Conservation (phyloP, 2,113 vertebrate species). For the Pygoscelis adeliae region DNA sequence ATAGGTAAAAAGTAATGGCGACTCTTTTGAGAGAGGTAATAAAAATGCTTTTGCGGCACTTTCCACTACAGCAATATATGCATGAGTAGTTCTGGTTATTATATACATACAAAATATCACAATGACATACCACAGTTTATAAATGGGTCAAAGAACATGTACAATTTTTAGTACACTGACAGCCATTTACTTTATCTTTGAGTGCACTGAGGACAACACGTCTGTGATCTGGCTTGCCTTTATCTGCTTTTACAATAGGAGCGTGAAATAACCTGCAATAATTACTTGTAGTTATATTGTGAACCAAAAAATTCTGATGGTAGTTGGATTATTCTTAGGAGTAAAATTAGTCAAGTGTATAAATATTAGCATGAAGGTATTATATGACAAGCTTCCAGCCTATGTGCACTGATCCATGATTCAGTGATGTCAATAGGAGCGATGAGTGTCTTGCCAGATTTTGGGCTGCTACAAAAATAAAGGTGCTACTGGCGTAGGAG, state of each 20-base stretch:
- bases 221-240: background rate
- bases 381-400: background rate
- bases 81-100: background rate
- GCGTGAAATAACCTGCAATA: background rate
- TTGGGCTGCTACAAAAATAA: constrained; percentile 36
- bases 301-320: background rate
- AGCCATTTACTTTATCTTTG: background rate
- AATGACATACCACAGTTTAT: background rate
- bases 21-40: background rate
- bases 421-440: constrained; percentile 20
- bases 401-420: background rate
- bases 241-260: background rate
- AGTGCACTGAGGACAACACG: background rate
- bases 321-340: background rate
- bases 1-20: background rate
- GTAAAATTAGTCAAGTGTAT: background rate
- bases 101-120: background rate
- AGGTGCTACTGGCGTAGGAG: background rate
- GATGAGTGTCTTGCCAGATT: constrained; percentile 8
- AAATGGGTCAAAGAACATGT: background rate
- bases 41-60: background rate
- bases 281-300: background rate
- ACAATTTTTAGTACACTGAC: background rate
- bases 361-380: background rate
- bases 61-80: background rate